Conservation (phyloP, 1,140 invertebrate genomes). For the Dolichoris vasculosae region DNA sequence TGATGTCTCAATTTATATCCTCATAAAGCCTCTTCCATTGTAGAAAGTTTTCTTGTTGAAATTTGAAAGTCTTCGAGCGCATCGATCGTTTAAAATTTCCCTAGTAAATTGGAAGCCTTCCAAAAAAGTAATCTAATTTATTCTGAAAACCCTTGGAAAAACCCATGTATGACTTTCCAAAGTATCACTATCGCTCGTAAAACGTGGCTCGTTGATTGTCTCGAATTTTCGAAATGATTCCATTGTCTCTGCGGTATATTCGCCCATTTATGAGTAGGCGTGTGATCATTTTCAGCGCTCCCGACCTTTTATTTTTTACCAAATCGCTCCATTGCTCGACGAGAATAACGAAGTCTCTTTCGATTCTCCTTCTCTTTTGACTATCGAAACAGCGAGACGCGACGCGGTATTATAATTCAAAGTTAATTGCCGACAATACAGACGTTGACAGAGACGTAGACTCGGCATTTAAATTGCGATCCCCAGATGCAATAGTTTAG, state of each 20-base stretch:
- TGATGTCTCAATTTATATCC: constrained; percentile 45
- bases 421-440: constrained; percentile 47
- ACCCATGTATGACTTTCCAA: constrained; percentile 7
- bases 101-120: background rate
- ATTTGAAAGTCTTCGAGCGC: background rate
- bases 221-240: constrained; percentile 28
- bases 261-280: background rate
- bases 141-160: constrained; percentile 2
- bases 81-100: constrained; percentile 5
- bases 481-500: constrained; percentile 29
- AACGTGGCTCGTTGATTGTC: background rate
- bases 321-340: constrained; percentile 7
- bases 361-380: background rate
- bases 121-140: constrained; percentile 38
- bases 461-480: constrained; percentile 32
- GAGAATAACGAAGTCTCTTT: constrained; percentile 19
- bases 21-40: constrained; percentile 22
- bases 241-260: background rate
- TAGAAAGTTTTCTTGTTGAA: constrained; percentile 33
- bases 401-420: constrained; percentile 41
- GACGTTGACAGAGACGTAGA: constrained; percentile 11
- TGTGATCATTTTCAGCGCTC: background rate
- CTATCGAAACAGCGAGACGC: background rate
- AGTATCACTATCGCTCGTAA: background rate
- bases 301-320: background rate